phyloP scores from a whole-genome alignment of 2,113 vertebrate genomes.

The Xyliphius kryptos region DNA sequence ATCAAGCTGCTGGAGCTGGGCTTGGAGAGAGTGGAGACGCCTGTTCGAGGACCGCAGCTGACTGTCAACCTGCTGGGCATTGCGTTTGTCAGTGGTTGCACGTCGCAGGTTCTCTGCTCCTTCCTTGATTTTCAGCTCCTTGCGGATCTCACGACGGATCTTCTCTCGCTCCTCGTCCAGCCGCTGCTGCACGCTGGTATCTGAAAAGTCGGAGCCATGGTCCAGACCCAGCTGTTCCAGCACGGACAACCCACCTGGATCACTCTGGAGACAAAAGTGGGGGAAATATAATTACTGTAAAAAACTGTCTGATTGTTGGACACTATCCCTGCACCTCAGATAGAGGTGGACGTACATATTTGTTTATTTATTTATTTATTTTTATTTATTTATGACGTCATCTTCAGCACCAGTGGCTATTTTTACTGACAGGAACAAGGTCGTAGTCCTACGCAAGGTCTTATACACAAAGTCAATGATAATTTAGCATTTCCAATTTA shows the following conservation, averaged over 20 bases:
- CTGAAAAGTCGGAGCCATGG: constrained; percentile 87
- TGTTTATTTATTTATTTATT: no score
- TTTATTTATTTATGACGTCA: no score
- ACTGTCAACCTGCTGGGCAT: constrained; percentile 68
- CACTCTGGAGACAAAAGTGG: constrained; percentile 65
- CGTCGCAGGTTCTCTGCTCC: constrained; percentile 86
- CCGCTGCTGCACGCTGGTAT: constrained; percentile 91
- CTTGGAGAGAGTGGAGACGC: constrained; percentile 69
- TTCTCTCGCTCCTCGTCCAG: constrained; percentile 94
- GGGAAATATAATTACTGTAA: no score
- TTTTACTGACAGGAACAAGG: no score
- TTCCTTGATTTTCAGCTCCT: constrained; percentile 68
- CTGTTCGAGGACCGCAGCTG: constrained; percentile 67
- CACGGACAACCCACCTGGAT: constrained; percentile 78
- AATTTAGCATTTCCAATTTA: no score
- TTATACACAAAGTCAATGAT: no score
- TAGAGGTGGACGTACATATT: no score
- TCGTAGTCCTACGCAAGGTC: no score
- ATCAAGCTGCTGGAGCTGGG: constrained; percentile 71
- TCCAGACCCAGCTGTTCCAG: constrained; percentile 79
- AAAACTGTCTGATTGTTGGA: no score
- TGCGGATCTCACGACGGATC: constrained; percentile 97
- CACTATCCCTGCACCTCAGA: no score
- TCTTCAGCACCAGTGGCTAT: no score
- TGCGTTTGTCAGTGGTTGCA: constrained; percentile 68